Evolutionary conservation across 2,113 vertebrate species (phyloP), one percentile per base, ranked within the genome.

Genomic region (Nibea coibor): DNA sequence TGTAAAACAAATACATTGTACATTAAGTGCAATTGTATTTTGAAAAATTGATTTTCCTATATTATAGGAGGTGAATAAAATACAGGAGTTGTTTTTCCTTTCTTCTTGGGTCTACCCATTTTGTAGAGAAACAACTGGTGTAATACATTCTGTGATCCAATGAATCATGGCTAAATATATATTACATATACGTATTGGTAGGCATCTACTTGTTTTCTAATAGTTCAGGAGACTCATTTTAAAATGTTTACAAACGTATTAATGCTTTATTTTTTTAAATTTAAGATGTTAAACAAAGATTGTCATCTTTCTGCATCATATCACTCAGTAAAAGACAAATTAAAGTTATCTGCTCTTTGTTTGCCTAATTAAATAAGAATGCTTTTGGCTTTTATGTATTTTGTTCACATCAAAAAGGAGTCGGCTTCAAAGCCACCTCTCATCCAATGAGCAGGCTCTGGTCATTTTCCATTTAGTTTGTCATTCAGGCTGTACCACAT

Each of bases 391-490:
- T 39, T 62, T 67, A 39, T 67, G 20, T 20, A 22, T 74, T 66
- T 63, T 43, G 17, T 48, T 58, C 20, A 28, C 42, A 58, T 83
- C 73, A 85, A 65, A 84, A 48, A 61, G 24, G 35, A 47, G 4
- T 16, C n/a, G 14, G 22, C 57, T 83, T 85, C 83, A 87, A 65
- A 85, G 80, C 15, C 42, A 35, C 42, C 1, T 63, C 26, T n/a
- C 10, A 4, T 64, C 48, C 45, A 58, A 43, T 47, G 39, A 75
- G 42, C 45, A n/a, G 42, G 31, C 1, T 22, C 75, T 2, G 65
- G 28, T 58, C 57, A 63, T 48, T 28, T 24, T 58, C 72, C 15
- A 62, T 4, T 28, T 4, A 20, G 22, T 42, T 20, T 10, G 39
- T 69, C n/a, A 48, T 15, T 72, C 61, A 64, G 50, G 7, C 7